A percentile compares a stretch with the other conserved stretches of the same genome.
Evolutionary conservation across 2,888 invertebrate genomes (phyloP).

Genomic region (Aphelenchoides bicaudatus): DNA sequence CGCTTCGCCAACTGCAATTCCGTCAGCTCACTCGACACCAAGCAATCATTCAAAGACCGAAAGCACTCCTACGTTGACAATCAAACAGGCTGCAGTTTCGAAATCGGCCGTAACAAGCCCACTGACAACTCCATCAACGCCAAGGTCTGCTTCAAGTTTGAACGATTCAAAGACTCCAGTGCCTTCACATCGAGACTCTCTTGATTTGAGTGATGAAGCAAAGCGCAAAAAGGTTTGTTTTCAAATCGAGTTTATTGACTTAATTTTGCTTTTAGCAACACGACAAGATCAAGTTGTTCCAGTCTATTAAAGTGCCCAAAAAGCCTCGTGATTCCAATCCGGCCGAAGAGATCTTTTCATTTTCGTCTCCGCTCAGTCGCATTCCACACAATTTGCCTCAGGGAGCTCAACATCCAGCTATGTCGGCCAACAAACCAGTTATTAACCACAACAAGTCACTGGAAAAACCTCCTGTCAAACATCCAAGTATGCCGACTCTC

Average conservation of each 20-base stretch:
- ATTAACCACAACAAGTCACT: neutral
- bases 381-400: too few species aligned
- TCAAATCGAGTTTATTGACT: neutral
- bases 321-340: constrained; percentile 6
- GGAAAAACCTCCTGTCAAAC: neutral
- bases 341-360: constrained; percentile 3
- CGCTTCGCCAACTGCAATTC: constrained; percentile 4
- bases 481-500: neutral
- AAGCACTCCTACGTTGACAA: too few species aligned
- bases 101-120: constrained; percentile 11
- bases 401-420: neutral
- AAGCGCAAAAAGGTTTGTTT: neutral
- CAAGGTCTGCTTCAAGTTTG: constrained; percentile 1
- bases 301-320: constrained; percentile 11
- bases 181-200: too few species aligned
- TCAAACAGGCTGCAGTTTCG: too few species aligned
- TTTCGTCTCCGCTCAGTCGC: constrained; percentile 17
- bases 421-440: neutral
- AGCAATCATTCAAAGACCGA: too few species aligned
- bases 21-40: neutral
- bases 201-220: neutral
- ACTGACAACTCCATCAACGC: constrained; percentile 6
- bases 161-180: neutral
- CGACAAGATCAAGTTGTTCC: constrained; percentile 15
- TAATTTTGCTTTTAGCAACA: neutral